These are phyloP conservation scores for Ptychobarbus kaznakovi DNA, from an alignment of 2,797 vertebrate genomes.

Conservation along the genomic window DNA sequence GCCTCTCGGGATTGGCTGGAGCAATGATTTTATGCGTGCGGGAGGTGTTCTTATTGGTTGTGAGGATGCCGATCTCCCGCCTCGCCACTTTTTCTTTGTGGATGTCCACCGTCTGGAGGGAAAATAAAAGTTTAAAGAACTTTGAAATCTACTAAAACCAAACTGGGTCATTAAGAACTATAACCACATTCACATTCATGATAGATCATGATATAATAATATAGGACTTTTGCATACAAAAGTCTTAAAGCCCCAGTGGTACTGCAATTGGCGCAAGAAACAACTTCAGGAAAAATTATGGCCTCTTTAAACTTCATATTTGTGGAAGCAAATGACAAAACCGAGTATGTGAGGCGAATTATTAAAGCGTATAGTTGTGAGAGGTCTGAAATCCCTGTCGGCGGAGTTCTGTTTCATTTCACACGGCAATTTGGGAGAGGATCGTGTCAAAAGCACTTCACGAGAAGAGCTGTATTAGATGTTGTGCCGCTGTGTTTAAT, in stretches of 20 bases:
- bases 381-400: background rate
- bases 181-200: background rate
- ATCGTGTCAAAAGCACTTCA: slow-evolving; percentile 39
- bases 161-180: background rate
- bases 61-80: slow-evolving; percentile 91
- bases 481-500: slow-evolving; percentile 29
- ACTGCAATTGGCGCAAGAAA: background rate
- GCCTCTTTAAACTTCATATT: background rate
- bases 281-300: background rate
- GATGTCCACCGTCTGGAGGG: slow-evolving; percentile 87
- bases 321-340: background rate
- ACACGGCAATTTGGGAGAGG: slow-evolving; percentile 14
- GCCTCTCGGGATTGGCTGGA: slow-evolving; percentile 87
- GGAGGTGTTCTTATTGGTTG: slow-evolving; percentile 91
- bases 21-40: slow-evolving; percentile 91
- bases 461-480: slow-evolving; percentile 26
- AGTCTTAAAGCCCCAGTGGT: background rate
- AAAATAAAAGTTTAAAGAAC: background rate
- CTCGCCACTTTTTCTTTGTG: slow-evolving; percentile 92
- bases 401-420: slow-evolving; percentile 2
- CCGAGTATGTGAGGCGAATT: too few relatives aligned
- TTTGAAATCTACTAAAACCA: background rate
- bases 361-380: background rate
- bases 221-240: background rate
- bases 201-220: background rate